Evolutionary conservation across 2,113 vertebrate genomes (phyloP), one percentile per base, ranked within the genome.

Genomic region (Muntiacus muntjak): DNA sequence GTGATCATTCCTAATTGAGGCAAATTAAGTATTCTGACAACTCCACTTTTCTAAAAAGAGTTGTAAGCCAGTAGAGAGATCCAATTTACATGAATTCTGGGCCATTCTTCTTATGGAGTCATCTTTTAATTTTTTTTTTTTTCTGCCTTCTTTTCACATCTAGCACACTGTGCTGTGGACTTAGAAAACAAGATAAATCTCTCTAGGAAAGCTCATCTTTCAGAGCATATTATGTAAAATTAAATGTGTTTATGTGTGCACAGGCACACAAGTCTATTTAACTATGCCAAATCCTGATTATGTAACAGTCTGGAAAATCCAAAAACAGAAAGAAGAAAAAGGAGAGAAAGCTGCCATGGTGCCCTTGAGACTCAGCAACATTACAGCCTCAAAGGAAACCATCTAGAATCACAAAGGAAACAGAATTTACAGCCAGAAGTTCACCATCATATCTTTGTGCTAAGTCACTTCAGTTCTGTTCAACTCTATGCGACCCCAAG

Each of bases 21-120:
- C 74, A 92, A 97, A 97, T 96, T 95, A 97, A 95, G 93, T 91
- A 90, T 95, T 95, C 93, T 93, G 91, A 95, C 54, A 52, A 95
- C 30, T 62, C 26, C 50, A 43, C 36, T 95, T 91, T 76, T 71
- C 85, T 88, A 93, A 96, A 81, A 90, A 96, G 82, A 82, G 57
- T 78, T 83, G 30, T 28, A 83, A 96, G 76, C 82, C 89, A 85
- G 45, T 62, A n/a, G 54, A 92, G 54, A 94, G 74, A 96, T 82
- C 19, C 89, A 95, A n/a, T 93, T 97, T 90, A 86, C 25, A 82
- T 0, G 7, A 90, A 67, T 36, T 78, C 57, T 79, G 47, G 55
- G 81, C 21, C 33, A 55, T 78, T 78, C 89, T 97, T 97, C 64
- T 47, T 26, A 62, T 8, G 82, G 50, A 96, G 71, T 96, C 84